Evolutionary conservation across 2,888 invertebrate genomes (phyloP).

Genomic region (Notodonta dromedarius): DNA sequence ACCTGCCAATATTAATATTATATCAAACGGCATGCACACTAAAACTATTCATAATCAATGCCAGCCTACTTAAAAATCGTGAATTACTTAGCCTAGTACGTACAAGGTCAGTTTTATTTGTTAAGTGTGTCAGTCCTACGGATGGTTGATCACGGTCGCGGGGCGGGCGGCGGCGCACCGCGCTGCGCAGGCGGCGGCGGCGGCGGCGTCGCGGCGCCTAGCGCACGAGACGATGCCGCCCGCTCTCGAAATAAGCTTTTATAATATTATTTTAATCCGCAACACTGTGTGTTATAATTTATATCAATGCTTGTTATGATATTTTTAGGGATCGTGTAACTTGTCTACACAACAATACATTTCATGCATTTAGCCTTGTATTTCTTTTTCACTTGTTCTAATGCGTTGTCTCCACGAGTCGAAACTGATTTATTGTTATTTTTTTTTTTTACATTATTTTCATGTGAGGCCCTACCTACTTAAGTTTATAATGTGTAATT

Average conservation of each 20-base stretch:
- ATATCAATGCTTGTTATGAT: conserved; percentile 30
- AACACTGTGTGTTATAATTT: conserved; percentile 68
- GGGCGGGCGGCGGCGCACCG: conserved; percentile 3
- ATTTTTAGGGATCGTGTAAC: neutral
- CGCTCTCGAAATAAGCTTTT: conserved; percentile 56
- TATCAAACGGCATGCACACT: conserved; percentile 26
- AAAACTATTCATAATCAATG: conserved; percentile 46
- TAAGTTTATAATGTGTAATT: too few species aligned
- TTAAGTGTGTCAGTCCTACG: conserved; percentile 35
- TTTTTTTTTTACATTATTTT: too few species aligned
- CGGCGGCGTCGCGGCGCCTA: conserved; percentile 33
- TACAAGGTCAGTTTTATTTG: conserved; percentile 47
- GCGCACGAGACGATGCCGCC: conserved; percentile 29
- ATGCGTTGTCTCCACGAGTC: too few species aligned
- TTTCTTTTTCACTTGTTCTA: too few species aligned
- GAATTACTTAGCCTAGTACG: conserved; percentile 35
- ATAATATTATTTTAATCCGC: conserved; percentile 71
- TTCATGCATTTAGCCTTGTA: too few species aligned
- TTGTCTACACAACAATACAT: conserved; percentile 8
- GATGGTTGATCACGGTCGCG: neutral
- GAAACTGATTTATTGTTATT: too few species aligned
- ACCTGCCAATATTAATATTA: neutral
- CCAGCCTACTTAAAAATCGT: conserved; percentile 40
- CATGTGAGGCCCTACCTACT: too few species aligned
- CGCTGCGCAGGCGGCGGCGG: conserved; percentile 22